Conservation (phyloP, 2,113 vertebrate genomes). For the Thamnaconus septentrionalis region DNA sequence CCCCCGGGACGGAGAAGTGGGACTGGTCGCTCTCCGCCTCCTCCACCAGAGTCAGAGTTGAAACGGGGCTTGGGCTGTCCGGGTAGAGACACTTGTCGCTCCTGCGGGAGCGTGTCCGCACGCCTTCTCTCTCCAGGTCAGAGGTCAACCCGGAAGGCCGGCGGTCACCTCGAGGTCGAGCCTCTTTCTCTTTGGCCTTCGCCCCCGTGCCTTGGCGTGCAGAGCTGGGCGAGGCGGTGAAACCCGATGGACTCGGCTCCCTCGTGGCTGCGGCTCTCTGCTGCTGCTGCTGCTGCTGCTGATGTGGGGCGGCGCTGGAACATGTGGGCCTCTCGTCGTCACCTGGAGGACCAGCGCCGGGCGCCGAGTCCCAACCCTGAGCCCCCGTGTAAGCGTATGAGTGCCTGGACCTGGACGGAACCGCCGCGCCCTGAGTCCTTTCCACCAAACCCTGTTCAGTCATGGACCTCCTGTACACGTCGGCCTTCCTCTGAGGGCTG, state of each 20-base stretch:
- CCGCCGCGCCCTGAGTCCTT: conserved; percentile 18
- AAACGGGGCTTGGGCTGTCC: conserved; percentile 66
- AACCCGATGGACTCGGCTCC: conserved; percentile 51
- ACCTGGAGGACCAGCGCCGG: conserved; percentile 15
- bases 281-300: conserved; percentile 22
- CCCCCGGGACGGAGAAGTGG: conserved; percentile 63
- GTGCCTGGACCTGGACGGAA: conserved; percentile 31
- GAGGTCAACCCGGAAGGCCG: conserved; percentile 43
- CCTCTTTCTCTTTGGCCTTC: conserved; percentile 47
- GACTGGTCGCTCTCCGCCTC: conserved; percentile 74
- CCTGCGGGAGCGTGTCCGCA: conserved; percentile 71
- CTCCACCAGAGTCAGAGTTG: conserved; percentile 73
- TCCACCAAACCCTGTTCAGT: conserved; percentile 41
- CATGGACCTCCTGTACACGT: conserved; percentile 39
- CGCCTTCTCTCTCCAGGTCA: conserved; percentile 68
- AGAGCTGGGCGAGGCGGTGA: conserved; percentile 62
- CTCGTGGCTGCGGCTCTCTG: conserved; percentile 9
- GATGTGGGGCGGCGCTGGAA: conserved; percentile 34
- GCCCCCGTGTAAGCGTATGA: conserved; percentile 37
- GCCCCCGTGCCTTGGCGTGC: conserved; percentile 42
- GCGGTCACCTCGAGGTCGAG: conserved; percentile 15
- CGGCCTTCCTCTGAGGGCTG: conserved; percentile 37
- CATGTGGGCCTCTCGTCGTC: conserved; percentile 27
- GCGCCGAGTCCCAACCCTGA: conserved; percentile 37
- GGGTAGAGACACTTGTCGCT: conserved; percentile 75